Conservation (phyloP, 2,888 invertebrate genomes). For the Ypsolopha scabrella region DNA sequence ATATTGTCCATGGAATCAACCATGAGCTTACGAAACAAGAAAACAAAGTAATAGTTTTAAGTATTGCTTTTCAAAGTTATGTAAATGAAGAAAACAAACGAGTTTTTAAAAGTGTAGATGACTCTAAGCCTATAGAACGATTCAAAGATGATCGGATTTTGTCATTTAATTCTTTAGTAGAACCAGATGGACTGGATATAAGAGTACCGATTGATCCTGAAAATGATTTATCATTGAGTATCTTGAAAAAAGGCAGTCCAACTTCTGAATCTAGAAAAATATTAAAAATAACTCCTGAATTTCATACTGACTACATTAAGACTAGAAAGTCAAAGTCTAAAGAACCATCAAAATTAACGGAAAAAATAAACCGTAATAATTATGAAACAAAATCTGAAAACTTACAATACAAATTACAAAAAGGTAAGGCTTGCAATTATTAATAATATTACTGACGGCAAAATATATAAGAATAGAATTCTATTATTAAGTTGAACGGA, state of each 20-base stretch:
- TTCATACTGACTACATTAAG: no score
- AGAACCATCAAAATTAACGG: no score
- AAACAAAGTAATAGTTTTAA: conserved; percentile 13
- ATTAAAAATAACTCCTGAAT: not conserved
- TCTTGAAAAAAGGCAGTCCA: not conserved
- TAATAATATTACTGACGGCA: no score
- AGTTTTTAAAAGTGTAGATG: conserved; percentile 28
- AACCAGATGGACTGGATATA: conserved; percentile 20
- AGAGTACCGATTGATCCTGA: conserved; percentile 31
- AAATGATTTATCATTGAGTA: conserved; percentile 23
- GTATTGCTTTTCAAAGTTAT: conserved; percentile 36
- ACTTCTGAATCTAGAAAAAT: not conserved
- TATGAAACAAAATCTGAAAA: no score
- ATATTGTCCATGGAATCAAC: no score
- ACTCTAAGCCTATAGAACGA: conserved; percentile 13
- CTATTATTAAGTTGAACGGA: no score
- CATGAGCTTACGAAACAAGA: not conserved
- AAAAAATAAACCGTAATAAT: no score
- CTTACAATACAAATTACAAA: no score
- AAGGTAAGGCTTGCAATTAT: no score
- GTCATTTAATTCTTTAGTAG: conserved; percentile 24
- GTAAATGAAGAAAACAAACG: conserved; percentile 26
- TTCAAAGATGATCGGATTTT: conserved; percentile 20
- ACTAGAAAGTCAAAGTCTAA: no score
- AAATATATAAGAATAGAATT: no score